Conservation (phyloP, 92 coral and sea anemone genomes). For the Zoanthus sociatus region DNA sequence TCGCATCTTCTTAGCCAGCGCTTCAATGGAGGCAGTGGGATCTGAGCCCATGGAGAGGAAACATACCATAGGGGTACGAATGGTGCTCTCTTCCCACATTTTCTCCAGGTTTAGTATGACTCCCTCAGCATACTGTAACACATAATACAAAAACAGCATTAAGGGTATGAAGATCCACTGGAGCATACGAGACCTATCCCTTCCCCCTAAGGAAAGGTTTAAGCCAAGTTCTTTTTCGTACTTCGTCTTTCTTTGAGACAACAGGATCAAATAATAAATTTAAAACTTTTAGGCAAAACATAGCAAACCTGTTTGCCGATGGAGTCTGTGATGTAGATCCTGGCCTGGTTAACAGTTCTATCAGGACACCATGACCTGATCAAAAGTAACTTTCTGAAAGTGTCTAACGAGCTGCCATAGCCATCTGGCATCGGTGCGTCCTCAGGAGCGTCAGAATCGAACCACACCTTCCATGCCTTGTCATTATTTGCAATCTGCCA, state of each 20-base stretch:
- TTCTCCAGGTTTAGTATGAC: constrained; percentile 91
- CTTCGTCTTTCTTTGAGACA: too few species aligned
- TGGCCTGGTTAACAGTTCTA: constrained; percentile 93
- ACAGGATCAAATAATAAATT: too few species aligned
- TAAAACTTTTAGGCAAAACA: too few species aligned
- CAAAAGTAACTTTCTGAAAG: constrained; percentile 89
- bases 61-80: constrained; percentile 94
- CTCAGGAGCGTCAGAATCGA: constrained; percentile 97
- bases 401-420: constrained; percentile 94
- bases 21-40: constrained; percentile 97
- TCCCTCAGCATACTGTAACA: constrained; percentile 87
- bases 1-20: constrained; percentile 91
- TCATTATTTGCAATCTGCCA: constrained; percentile 84
- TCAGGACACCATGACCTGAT: constrained; percentile 99
- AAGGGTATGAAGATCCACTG: too few species aligned
- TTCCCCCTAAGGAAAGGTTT: too few species aligned
- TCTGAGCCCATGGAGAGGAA: constrained; percentile 99
- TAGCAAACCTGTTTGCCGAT: constrained; percentile 84
- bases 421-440: constrained; percentile 98
- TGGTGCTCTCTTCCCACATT: constrained; percentile 98
- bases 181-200: too few species aligned
- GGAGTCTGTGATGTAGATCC: constrained; percentile 93
- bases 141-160: not conserved
- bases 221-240: too few species aligned
- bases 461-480: constrained; percentile 99